Base-by-base conservation (phyloP, 53 echinoderm and acorn worm species). In the Mesocentrotus franciscanus region DNA sequence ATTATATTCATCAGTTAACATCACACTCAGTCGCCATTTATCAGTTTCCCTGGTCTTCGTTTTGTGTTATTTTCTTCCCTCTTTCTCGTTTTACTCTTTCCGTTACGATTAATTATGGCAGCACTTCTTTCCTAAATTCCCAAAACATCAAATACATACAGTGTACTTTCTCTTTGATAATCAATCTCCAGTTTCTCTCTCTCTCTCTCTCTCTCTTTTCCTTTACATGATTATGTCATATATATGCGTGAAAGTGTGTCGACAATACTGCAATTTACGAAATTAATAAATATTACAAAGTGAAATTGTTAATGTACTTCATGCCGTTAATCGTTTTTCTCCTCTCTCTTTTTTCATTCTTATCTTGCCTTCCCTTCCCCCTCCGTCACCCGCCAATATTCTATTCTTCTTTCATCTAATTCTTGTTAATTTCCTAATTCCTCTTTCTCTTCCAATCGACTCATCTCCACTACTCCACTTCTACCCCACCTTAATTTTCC, bases 171-270 rank as follows among this genome's bases (percentile, higher is more conserved):
- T n/a, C n/a, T n/a, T n/a, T n/a, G n/a, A n/a, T n/a, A n/a, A n/a
- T n/a, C n/a, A n/a, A n/a, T n/a, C n/a, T n/a, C n/a, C n/a, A n/a
- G n/a, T n/a, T n/a, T n/a, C n/a, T n/a, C 72, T 72, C 27, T 72
- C n/a, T 72, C 72, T 72, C 29, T 90, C 59, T 90, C 90, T 58
- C 61, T 60, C 10, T 61, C 90, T 90, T 42, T 90, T 56, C 57
- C 57, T 18, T 89, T 78, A 27, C 78, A 9, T 9, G 20, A 68
- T 68, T 24, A 68, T 68, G 22, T 68, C 20, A 68, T 68, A 4
- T 68, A 12, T 39, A 13, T 5, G 49, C n/a, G n/a, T n/a, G 49
- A 49, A 4, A 0, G 3, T 49, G 3, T 49, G 3, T 49, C 6
- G 49, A 49, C 49, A 49, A 7, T 49, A 49, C 49, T 49, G 49